Percentiles rank a stretch among this genome's conserved stretches.
phyloP scores from a whole-genome alignment of 2,888 invertebrate species.

The Mesorhabditis sp. region DNA sequence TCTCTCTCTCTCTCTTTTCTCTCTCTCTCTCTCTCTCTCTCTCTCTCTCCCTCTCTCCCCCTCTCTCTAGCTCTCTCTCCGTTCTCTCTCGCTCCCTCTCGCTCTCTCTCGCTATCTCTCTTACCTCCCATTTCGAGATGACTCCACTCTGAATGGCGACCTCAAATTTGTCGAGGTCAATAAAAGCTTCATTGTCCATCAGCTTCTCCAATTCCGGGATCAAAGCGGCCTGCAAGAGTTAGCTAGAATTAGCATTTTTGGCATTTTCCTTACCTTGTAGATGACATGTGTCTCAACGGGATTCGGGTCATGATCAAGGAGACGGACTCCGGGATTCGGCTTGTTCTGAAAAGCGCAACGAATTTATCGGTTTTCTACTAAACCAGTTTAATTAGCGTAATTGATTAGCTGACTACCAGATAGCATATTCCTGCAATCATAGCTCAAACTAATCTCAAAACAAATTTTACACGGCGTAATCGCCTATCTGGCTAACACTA shows the following conservation, averaged over 20 bases:
- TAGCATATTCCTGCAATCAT: no score
- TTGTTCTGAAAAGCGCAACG: constrained; percentile 8
- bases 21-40: no score
- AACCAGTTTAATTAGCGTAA: no score
- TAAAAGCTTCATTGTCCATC: constrained; percentile 15
- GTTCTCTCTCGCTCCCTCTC: no score
- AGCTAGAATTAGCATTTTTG: constrained; percentile 5
- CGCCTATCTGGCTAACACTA: no score
- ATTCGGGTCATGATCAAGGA: constrained; percentile 43
- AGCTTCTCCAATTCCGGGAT: not conserved
- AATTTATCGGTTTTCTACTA: no score
- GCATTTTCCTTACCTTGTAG: constrained; percentile 20
- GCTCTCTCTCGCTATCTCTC: not conserved
- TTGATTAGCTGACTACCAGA: no score
- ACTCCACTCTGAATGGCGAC: no score
- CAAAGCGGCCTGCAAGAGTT: not conserved
- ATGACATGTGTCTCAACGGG: constrained; percentile 42
- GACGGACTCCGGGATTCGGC: constrained; percentile 26
- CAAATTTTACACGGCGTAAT: no score
- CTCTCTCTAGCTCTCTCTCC: no score
- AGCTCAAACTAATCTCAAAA: no score
- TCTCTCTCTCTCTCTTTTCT: not conserved
- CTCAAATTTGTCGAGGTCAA: constrained; percentile 9
- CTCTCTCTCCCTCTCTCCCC: no score
- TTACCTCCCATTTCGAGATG: not conserved